Evolutionary conservation across 1,140 invertebrate species (phyloP).

Genomic region (Gonatopus flavifemur): DNA sequence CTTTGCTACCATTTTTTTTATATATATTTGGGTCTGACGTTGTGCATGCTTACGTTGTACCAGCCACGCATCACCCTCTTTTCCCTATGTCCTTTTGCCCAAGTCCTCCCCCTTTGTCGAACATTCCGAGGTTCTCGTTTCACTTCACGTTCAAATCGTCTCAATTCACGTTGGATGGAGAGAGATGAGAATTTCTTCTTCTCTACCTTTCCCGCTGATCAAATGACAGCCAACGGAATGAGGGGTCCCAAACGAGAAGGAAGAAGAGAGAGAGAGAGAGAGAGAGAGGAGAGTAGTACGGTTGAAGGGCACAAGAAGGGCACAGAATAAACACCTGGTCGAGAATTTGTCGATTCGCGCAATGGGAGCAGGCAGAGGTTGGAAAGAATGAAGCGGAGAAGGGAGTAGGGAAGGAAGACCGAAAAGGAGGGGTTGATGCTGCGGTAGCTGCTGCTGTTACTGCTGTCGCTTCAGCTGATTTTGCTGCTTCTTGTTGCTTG

Average conservation of each 20-base stretch:
- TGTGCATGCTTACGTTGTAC: no score
- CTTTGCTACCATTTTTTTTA: no score
- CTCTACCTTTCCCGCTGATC: constrained; percentile 33
- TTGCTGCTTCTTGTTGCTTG: no score
- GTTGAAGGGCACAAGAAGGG: no score
- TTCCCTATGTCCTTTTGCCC: no score
- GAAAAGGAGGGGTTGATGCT: constrained; percentile 4
- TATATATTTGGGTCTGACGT: no score
- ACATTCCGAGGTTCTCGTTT: constrained; percentile 22
- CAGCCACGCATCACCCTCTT: no score
- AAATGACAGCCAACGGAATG: constrained; percentile 32
- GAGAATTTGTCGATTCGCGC: constrained; percentile 15
- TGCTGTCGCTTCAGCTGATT: no score
- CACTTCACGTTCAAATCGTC: constrained; percentile 16
- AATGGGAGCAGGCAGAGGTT: constrained; percentile 1
- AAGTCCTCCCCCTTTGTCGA: constrained; percentile 15
- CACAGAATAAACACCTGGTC: no score
- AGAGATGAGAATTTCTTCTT: no score
- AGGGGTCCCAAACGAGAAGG: constrained; percentile 3
- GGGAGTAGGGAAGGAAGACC: constrained; percentile 4
- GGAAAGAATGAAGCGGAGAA: constrained; percentile 17
- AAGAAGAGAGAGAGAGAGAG: not conserved
- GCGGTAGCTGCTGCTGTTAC: constrained; percentile 22
- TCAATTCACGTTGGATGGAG: constrained; percentile 25
- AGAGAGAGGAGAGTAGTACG: no score